Base-by-base conservation (phyloP, 37 sponge, comb jelly and placozoan genomes). In the Hormiphora californensis region DNA sequence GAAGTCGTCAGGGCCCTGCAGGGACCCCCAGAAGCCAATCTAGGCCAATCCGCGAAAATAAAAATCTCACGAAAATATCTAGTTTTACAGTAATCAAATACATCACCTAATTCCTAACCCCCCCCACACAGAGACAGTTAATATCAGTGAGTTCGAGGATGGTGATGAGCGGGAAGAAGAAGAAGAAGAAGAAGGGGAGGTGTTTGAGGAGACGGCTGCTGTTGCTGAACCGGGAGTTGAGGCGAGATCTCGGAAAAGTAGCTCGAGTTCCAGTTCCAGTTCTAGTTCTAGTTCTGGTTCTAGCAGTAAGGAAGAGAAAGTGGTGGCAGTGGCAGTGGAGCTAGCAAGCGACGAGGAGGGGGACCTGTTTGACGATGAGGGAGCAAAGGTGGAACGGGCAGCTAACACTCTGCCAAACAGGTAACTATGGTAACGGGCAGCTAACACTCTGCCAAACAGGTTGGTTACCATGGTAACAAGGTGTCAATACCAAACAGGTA, bases 281-380 rank as follows among this genome's bases (percentile, higher is more conserved):
- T 7, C 23, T 5, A 28, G 23, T 23, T 5, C 4, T n/a, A 30
- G 25, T 23, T 5, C 4, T 4, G 59, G 59, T 23, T 23, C 40
- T 22, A 46, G 43, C 1, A 46, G 12, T 43, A 46, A 41, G 43
- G 22, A 41, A 28, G 81, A 73, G 44, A 46, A 73, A 21, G 81
- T 27, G 46, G 44, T 43, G 38, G 32, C n/a, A 33, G 46, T 36
- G 4, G 81, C 40, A 33, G 38, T 33, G 46, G 81, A 73, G 46
- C 81, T 73, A 4, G 43, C 43, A 46, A 73, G 81, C 43, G 81
- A 73, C 25, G 81, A 73, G 21, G 81, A 73, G 81, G 81, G 81
- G 8, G 81, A 73, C 36, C 5, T 73, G 1, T 19, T 23, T 27
- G 81, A 73, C 81, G 35, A 40, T 22, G 81, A 73, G 81, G 81